Base-by-base conservation (phyloP, 64 coral and sea anemone species). In the Porites australiensis region DNA sequence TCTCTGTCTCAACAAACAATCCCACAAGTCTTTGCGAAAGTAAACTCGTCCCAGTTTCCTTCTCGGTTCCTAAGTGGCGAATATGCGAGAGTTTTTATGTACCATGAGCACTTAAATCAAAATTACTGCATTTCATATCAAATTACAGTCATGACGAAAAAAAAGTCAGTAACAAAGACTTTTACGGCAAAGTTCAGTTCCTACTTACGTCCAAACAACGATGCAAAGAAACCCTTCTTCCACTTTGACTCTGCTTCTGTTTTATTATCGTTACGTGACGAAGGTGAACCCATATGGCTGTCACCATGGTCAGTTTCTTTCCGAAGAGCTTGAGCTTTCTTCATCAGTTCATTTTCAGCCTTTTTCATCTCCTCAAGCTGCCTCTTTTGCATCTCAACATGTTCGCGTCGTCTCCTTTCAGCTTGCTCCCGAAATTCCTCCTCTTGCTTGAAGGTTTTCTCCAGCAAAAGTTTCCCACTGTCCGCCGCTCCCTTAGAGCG, bases 391-490 rank as follows among this genome's bases (percentile, higher is more conserved):
- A 84, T n/a, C 44, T 84, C 81, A 20, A 4, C 61, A 6, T 8
- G 81, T 22, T 84, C 62, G 4, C 46, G 81, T 12, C 64, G 49
- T 68, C 48, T 84, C 62, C 16, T 84, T 8, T 84, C 81, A 11
- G 62, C 81, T 68, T 84, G 44, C 44, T 84, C 62, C 2, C 81
- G 81, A 45, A 84, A 69, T 23, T 84, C 69, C 62, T 84, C 81
- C 44, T 84, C 81, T 6, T 20, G 20, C 44, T 11, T 67, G 15
- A 61, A 63, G 20, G 44, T 84, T 68, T 84, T 63, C 43, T 67
- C 81, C 45, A 84, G 47, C 62, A 84, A 9, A 23, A 67, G 46
- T 46, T 84, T 84, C 16, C 81, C 63, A 11, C 62, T 84, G 16
- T 84, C 81, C 15, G 47, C n/a, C 6, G 81, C 81, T 9, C 2